A percentile compares a stretch with the other conserved stretches of the same genome.
Conservation (phyloP, 2,797 vertebrate genomes). For the Myripristis murdjan region DNA sequence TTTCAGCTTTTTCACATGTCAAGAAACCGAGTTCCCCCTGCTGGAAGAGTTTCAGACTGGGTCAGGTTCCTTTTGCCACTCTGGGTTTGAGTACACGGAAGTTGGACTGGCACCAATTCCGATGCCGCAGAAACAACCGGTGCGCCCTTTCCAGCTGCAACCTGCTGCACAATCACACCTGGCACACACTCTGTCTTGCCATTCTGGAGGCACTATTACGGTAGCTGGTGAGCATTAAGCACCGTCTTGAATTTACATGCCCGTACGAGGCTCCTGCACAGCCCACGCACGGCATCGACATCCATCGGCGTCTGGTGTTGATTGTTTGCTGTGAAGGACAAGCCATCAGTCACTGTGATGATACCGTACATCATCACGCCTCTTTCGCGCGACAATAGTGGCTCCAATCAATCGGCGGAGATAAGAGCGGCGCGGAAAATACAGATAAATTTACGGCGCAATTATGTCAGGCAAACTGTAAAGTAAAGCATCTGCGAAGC, state of each 20-base stretch:
- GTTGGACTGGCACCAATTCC: too few relatives aligned
- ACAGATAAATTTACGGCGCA: conserved; percentile 49
- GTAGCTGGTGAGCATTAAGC: conserved; percentile 37
- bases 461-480: conserved; percentile 43
- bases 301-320: conserved; percentile 26
- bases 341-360: conserved; percentile 67
- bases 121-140: too few relatives aligned
- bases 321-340: conserved; percentile 59
- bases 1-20: too few relatives aligned
- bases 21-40: too few relatives aligned
- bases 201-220: conserved; percentile 19
- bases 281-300: conserved; percentile 3
- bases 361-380: conserved; percentile 65
- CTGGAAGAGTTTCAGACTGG: too few relatives aligned
- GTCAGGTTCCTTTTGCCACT: too few relatives aligned
- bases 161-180: too few relatives aligned
- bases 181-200: neutral
- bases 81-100: too few relatives aligned
- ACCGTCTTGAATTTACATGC: conserved; percentile 56
- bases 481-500: conserved; percentile 36
- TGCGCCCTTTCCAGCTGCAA: too few relatives aligned
- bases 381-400: conserved; percentile 29
- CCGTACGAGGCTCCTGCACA: too few relatives aligned
- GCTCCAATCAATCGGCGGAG: conserved; percentile 44
- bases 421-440: conserved; percentile 38